These are phyloP conservation scores for Drosophila cracens DNA, from an alignment of 2,888 invertebrate species.

Conservation along the genomic window DNA sequence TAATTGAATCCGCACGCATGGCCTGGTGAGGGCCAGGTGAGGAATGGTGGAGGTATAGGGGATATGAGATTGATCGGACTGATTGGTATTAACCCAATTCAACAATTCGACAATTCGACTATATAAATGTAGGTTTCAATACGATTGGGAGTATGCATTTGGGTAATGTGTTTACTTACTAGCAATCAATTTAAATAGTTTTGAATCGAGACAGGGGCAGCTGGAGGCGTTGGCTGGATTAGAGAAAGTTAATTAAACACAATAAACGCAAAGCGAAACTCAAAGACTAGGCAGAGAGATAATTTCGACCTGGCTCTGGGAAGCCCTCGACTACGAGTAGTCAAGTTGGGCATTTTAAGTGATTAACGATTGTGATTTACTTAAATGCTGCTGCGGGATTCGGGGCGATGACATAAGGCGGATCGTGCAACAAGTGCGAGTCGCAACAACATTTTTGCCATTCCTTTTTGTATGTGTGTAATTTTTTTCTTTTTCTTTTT, in stretches of 20 bases:
- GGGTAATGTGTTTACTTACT: neutral
- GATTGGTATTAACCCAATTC: conserved; percentile 3
- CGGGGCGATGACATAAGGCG: conserved; percentile 17
- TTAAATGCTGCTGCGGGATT: neutral
- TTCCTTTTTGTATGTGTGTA: neutral
- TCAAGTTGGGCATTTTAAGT: conserved; percentile 6
- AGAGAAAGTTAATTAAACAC: conserved; percentile 64
- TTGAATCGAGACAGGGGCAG: conserved; percentile 29
- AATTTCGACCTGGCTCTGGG: neutral
- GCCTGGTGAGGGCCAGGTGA: neutral
- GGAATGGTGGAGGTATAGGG: neutral
- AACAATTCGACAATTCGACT: neutral
- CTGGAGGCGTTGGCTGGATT: conserved; percentile 36
- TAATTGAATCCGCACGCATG: conserved; percentile 7
- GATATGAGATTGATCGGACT: neutral
- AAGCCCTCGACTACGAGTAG: neutral
- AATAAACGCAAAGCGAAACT: conserved; percentile 13
- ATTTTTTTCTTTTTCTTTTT: neutral
- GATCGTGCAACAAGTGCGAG: conserved; percentile 27
- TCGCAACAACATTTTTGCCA: neutral
- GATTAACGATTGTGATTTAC: conserved; percentile 42
- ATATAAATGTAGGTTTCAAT: neutral
- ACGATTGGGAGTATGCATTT: neutral
- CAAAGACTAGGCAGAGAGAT: neutral
- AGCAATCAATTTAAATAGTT: conserved; percentile 7